Base-by-base conservation (phyloP, 2,113 vertebrate genomes). In the Orcinus orca region DNA sequence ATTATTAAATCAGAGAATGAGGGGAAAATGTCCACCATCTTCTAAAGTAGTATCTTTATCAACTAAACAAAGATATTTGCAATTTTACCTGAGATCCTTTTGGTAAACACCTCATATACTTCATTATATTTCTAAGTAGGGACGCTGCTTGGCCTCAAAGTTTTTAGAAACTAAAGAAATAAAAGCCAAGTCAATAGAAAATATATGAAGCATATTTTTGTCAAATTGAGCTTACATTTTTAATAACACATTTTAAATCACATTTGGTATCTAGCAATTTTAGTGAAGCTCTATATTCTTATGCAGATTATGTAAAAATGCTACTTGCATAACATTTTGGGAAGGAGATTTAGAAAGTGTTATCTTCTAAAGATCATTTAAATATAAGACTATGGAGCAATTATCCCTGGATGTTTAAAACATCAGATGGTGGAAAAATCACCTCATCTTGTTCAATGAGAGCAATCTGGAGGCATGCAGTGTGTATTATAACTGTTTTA, bases 331-430 rank as follows among this genome's bases (percentile, higher is more conserved):
- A 98, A 97, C 91, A 97, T 97, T 97, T 97, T 97, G 93, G 96
- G 89, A 97, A 96, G 92, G 97, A 95, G 95, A 97, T 97, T 97
- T 95, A 95, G 94, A 96, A 97, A 96, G 96, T 98, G 96, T 94
- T 97, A 97, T 96, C 88, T 98, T 97, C 85, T 97, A 98, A 98
- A 97, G 96, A 98, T 97, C 97, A 97, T 97, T 98, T 98, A 97
- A 97, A 97, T 98, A 95, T 97, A 98, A 98, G 89, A 90, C 89
- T 97, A 89, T 89, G 90, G 91, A 97, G 76, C 96, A 98, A 98
- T 98, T 98, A 98, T 95, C 97, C 96, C 55, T 84, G 92, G 89
- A 97, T 96, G 95, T 86, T 97, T 98, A 95, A 98, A 97, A 97
- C 96, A 97, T 98, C 96, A 98, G 88, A 97, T 97, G 97, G 96